Evolutionary conservation across 2,113 vertebrate species (phyloP), one percentile per base, ranked within the genome.

Genomic region (Bostrychus sinensis): DNA sequence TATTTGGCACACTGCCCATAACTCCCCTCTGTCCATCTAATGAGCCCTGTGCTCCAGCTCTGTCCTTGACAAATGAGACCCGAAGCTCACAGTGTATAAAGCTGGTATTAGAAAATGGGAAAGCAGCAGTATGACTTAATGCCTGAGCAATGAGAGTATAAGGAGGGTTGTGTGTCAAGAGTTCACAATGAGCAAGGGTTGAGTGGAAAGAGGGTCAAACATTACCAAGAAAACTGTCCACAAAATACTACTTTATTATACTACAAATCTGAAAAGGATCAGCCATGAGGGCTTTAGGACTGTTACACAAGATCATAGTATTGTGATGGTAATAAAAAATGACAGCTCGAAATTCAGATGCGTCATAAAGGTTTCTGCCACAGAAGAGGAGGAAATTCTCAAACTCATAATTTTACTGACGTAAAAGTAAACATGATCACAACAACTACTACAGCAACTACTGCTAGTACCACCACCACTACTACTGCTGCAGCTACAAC

Each of bases 41-140:
- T 64, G 50, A 73, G 70, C 67, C 17, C 74, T 38, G 70, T 66
- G 71, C 71, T 68, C 48, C 14, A 64, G 50, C 43, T 56, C 70
- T 67, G 69, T 77, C 85, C 70, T 67, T 78, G 80, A 81, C 76
- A 19, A 88, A 88, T 85, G 79, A 69, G 66, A 82, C 72, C 36
- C 8, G 76, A 69, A 70, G 72, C 57, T 66, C 10, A 14, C 53
- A 16, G 59, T 54, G 64, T 58, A 56, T 77, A 72, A 80, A 68
- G 66, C 68, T 59, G 48, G 59, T 61, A 1, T 73, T 67, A 72
- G 54, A 77, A 82, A 80, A 66, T 48, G 56, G 38, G 41, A 58
- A 61, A 70, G 34, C 70, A 12, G 41, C 60, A 56, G 69, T 25
- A 50, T 86, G 81, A 89, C 81, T 84, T 79, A 79, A 72, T 75